phyloP scores from a whole-genome alignment of 2,888 invertebrate species.

The Polyploca ridens region DNA sequence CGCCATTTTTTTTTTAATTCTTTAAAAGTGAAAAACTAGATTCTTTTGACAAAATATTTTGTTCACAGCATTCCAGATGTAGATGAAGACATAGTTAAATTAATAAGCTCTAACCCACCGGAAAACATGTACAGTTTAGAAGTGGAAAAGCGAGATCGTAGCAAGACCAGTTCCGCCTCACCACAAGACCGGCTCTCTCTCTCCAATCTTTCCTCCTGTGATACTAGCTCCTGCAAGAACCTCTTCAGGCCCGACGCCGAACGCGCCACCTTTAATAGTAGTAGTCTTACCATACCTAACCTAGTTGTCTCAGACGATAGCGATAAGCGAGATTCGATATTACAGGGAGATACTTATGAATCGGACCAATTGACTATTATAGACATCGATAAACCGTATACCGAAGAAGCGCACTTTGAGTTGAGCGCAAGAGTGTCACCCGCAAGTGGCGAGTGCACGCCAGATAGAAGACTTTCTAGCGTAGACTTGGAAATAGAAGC shows the following conservation, averaged over 20 bases:
- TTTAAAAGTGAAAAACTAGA: too few species aligned
- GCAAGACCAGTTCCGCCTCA: conserved; percentile 62
- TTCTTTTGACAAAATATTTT: conserved; percentile 7
- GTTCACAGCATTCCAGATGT: conserved; percentile 81
- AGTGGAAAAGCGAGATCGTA: conserved; percentile 59
- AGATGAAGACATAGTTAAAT: conserved; percentile 82
- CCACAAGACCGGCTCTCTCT: conserved; percentile 71
- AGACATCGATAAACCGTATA: conserved; percentile 85
- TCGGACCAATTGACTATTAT: conserved; percentile 87
- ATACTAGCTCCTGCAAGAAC: conserved; percentile 79
- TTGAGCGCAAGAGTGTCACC: conserved; percentile 62
- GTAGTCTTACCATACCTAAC: conserved; percentile 80
- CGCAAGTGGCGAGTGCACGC: conserved; percentile 71
- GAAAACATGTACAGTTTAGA: conserved; percentile 59
- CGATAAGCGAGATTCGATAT: conserved; percentile 71
- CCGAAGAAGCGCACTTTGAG: conserved; percentile 75
- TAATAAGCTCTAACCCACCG: conserved; percentile 70
- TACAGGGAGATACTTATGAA: conserved; percentile 83
- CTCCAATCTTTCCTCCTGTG: conserved; percentile 76
- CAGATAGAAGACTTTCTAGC: conserved; percentile 72
- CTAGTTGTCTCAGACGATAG: conserved; percentile 78
- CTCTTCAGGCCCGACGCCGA: conserved; percentile 66
- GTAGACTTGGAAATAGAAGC: conserved; percentile 81
- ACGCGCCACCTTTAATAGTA: conserved; percentile 64
- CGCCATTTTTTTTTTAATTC: neutral